Conservation (phyloP, 2,797 vertebrate genomes). For the Enteromius unitaeniatus region DNA sequence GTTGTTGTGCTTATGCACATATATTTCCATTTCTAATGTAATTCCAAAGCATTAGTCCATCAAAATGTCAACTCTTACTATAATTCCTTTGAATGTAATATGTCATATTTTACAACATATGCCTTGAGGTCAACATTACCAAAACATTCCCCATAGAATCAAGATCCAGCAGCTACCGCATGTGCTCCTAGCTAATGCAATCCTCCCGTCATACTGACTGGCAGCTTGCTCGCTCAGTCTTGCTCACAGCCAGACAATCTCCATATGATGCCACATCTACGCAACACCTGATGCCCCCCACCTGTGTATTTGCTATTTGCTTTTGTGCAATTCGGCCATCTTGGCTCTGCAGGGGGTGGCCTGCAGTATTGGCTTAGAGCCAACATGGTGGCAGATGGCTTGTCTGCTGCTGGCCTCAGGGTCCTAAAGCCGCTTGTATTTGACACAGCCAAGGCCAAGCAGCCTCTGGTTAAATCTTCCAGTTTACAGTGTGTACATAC, state of each 20-base stretch:
- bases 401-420: constrained; percentile 67
- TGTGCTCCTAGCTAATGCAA: constrained; percentile 32
- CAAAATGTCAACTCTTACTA: constrained; percentile 2
- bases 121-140: constrained; percentile 31
- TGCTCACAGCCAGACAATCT: constrained; percentile 53
- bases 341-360: constrained; percentile 67
- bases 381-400: constrained; percentile 80
- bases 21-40: background rate
- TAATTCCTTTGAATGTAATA: constrained; percentile 12
- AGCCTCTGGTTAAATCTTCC: constrained; percentile 63
- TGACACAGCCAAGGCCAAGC: constrained; percentile 44
- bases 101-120: constrained; percentile 19
- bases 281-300: constrained; percentile 58
- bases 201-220: constrained; percentile 22
- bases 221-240: constrained; percentile 57
- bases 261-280: constrained; percentile 58
- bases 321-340: constrained; percentile 61
- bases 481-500: constrained; percentile 74
- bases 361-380: constrained; percentile 68
- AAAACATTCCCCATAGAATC: constrained; percentile 29
- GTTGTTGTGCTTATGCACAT: background rate
- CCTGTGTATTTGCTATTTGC: constrained; percentile 43
- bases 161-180: constrained; percentile 27
- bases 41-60: constrained; percentile 14
- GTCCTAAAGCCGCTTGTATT: constrained; percentile 48